Base-by-base conservation (phyloP, 2,113 vertebrate species). In the Corythornis vintsioides region DNA sequence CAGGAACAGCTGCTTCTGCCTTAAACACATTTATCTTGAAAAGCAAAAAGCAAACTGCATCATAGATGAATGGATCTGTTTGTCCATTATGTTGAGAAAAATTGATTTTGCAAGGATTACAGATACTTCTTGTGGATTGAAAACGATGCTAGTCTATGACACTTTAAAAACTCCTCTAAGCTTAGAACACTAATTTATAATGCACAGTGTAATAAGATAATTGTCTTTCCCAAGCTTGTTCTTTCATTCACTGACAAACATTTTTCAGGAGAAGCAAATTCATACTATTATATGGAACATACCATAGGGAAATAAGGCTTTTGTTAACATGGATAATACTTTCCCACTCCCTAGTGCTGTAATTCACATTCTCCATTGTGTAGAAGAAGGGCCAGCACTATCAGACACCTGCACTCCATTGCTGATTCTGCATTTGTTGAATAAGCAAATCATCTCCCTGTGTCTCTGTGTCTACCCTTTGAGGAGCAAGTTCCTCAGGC, bases 1-100 rank as follows among this genome's bases (percentile, higher is more conserved):
- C 52, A 64, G 28, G 71, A 93, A 59, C 71, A 94, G 66, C 89
- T 89, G 55, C 28, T 96, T 82, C 70, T 55, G 6, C 45, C 70
- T 73, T 87, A 66, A 82, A 43, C 33, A 84, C 65, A 77, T 59
- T 38, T 72, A 40, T 90, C 86, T 88, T 86, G 38, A 28, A 65
- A 86, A 77, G 29, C 38, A 89, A 86, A 94, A 78, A 10, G 43
- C 20, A 72, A 93, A 75, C 57, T 69, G 48, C 60, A 72, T 77
- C 63, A 50, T 43, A 59, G 76, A 65, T 3, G 2, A 84, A 48
- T 55, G 10, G 11, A 47, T 83, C 15, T 67, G 8, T 56, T 88
- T 45, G 69, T 80, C 72, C 88, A 73, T 86, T 63, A 88, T 10
- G 13, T 25, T 13, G 9, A 76, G 29, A 87, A 74, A 66, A 94